These are phyloP conservation scores for Bufo gargarizans DNA, from an alignment of 2,113 vertebrate species.

Conservation along the genomic window DNA sequence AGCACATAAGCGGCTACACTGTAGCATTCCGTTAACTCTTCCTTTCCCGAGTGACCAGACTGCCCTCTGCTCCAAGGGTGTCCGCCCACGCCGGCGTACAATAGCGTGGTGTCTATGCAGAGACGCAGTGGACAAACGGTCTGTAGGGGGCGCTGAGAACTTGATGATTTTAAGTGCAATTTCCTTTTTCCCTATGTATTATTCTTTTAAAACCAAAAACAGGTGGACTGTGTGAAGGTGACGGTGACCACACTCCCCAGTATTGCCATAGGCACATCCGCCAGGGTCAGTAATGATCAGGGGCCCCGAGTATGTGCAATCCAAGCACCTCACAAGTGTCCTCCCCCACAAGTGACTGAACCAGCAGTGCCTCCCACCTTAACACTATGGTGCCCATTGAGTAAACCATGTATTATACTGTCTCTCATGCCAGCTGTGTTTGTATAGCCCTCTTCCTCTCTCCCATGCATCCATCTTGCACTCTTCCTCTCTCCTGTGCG, in stretches of 20 bases:
- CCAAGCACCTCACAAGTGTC: background rate
- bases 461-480: background rate
- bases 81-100: no score
- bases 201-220: slow-evolving; percentile 51
- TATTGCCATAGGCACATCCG: background rate
- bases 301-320: background rate
- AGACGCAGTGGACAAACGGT: background rate
- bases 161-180: slow-evolving; percentile 52
- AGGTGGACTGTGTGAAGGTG: background rate
- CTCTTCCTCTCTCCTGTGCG: no score
- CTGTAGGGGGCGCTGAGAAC: background rate
- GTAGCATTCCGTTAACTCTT: slow-evolving; percentile 12
- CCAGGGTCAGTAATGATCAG: background rate
- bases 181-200: slow-evolving; percentile 19
- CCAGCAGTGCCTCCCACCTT: slow-evolving; percentile 22
- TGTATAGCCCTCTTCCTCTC: background rate
- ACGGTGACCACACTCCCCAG: background rate
- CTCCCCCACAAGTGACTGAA: background rate
- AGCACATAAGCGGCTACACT: background rate
- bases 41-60: no score
- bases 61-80: no score
- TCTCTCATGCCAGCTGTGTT: background rate
- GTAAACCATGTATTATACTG: slow-evolving; percentile 31
- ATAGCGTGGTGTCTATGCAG: no score
- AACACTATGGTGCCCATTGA: background rate